Conservation (phyloP, 2,113 vertebrate species). For the Lepidothrix coronata region DNA sequence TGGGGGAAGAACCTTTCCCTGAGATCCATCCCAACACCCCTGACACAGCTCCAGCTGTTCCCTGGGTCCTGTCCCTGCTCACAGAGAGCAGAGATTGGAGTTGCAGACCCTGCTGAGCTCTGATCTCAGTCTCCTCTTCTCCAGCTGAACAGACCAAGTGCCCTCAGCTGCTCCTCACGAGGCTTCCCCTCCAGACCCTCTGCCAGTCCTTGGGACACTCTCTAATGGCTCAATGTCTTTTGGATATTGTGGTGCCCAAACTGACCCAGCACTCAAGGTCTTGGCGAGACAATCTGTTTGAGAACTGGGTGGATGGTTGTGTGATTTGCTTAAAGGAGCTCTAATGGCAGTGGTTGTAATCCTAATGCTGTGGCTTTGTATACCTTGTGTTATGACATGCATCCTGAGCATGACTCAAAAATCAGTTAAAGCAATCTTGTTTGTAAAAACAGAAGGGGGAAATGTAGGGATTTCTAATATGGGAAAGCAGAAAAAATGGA, state of each 20-base stretch:
- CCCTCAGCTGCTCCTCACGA: neutral
- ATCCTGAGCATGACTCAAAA: too few species aligned
- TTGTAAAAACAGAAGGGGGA: too few species aligned
- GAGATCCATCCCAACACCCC: neutral
- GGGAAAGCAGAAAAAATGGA: too few species aligned
- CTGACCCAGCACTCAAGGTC: neutral
- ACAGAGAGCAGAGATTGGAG: neutral
- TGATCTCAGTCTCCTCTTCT: neutral
- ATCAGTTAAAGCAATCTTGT: too few species aligned
- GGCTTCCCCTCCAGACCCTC: neutral
- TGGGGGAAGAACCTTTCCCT: neutral
- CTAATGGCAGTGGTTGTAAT: too few species aligned
- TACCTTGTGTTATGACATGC: too few species aligned
- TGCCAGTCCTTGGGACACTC: neutral
- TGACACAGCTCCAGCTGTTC: neutral
- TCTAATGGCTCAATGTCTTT: neutral
- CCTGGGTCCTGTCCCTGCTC: neutral
- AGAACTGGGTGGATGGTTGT: too few species aligned
- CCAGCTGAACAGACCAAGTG: neutral
- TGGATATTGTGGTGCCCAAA: accelerated
- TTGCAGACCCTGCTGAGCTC: neutral
- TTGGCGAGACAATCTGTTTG: too few species aligned
- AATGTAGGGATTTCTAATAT: too few species aligned
- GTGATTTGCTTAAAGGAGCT: too few species aligned
- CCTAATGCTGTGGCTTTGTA: too few species aligned